Percentiles rank a stretch among this genome's conserved stretches.
These are phyloP conservation scores for Gorsachius magnificus DNA, from an alignment of 2,797 vertebrate genomes.

Conservation along the genomic window DNA sequence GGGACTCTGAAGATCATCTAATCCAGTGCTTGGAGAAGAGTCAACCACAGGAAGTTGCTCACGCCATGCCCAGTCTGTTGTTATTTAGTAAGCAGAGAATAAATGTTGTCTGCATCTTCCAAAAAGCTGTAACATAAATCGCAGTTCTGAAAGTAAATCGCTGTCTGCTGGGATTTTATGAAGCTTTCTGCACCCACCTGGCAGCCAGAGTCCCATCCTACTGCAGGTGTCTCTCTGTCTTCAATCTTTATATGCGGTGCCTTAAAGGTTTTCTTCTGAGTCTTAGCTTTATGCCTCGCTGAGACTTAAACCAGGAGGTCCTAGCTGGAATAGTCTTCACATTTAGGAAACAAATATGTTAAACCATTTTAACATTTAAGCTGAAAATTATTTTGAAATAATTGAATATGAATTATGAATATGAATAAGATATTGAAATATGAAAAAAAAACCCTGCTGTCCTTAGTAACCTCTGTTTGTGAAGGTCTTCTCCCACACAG, in stretches of 20 bases:
- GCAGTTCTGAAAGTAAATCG: background rate
- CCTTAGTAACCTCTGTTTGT: background rate
- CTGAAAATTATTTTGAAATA: background rate
- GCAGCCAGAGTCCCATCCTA: background rate
- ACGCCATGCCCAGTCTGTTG: rapidly evolving
- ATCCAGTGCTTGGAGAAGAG: background rate
- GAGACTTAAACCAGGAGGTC: background rate
- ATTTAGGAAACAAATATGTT: background rate
- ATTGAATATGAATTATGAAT: no score
- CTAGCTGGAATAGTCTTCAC: background rate
- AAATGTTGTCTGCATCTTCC: background rate
- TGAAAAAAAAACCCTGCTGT: background rate
- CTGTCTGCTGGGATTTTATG: background rate
- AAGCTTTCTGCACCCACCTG: background rate
- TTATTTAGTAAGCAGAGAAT: background rate
- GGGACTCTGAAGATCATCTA: background rate
- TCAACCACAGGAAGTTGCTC: background rate
- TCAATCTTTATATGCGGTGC: background rate
- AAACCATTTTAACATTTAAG: background rate
- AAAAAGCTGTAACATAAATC: background rate
- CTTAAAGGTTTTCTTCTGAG: background rate
- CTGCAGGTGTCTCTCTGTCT: background rate
- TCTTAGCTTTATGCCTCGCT: background rate
- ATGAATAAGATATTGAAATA: no score
- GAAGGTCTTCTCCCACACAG: background rate